These are phyloP conservation scores for Tauraco hartlaubi DNA, from an alignment of 2,797 vertebrate genomes.

Conservation along the genomic window DNA sequence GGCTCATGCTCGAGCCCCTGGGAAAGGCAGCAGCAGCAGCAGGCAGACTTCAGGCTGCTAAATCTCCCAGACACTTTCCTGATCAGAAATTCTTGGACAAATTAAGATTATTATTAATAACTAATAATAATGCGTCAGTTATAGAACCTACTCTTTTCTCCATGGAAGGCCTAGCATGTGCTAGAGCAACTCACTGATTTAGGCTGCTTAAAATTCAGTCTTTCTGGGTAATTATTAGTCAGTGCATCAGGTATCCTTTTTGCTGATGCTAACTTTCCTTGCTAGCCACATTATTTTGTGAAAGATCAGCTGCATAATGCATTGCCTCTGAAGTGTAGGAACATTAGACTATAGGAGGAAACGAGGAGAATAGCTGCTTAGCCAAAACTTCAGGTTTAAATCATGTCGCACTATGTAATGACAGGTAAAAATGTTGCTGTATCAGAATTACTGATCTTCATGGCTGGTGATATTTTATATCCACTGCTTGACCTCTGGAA, in stretches of 20 bases:
- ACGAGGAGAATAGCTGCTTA: neutral
- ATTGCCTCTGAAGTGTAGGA: neutral
- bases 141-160: neutral
- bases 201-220: neutral
- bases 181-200: neutral
- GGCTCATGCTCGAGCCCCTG: rapidly evolving
- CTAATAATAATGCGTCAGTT: neutral
- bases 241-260: neutral
- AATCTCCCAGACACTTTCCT: neutral
- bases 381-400: neutral
- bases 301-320: neutral
- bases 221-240: neutral
- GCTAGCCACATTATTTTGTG: neutral
- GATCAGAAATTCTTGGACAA: neutral
- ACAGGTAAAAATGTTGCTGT: neutral
- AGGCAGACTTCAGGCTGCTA: neutral
- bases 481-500: neutral
- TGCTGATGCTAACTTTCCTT: neutral
- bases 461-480: neutral
- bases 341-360: neutral
- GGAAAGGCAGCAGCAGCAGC: neutral
- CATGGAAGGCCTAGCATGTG: neutral
- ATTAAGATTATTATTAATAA: neutral
- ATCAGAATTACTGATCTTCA: neutral
- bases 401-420: neutral